These are phyloP conservation scores for Drosophila cognata DNA, from an alignment of 2,888 invertebrate species.

Conservation along the genomic window DNA sequence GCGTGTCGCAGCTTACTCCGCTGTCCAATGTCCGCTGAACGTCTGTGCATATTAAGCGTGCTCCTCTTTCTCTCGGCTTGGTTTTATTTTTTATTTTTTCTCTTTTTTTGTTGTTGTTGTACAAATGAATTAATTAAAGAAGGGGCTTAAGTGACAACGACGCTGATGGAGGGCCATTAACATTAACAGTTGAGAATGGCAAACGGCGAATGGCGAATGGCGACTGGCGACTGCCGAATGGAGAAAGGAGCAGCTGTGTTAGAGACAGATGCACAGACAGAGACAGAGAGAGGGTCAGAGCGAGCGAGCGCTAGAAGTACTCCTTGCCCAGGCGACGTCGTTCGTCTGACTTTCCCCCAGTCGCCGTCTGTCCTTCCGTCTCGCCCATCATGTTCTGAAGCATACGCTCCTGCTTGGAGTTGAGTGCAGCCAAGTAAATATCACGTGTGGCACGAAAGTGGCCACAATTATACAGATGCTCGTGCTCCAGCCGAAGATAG, in stretches of 20 bases:
- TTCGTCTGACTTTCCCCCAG: slow-evolving; percentile 84
- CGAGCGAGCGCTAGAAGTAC: slow-evolving; percentile 50
- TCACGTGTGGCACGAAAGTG: slow-evolving; percentile 98
- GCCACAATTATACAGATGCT: slow-evolving; percentile 99
- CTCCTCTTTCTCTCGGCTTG: slow-evolving; percentile 22
- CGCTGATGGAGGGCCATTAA: slow-evolving; percentile 51
- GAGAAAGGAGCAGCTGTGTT: slow-evolving; percentile 29
- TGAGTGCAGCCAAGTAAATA: slow-evolving; percentile 95
- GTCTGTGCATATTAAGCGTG: slow-evolving; percentile 24
- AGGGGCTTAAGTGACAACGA: slow-evolving; percentile 49
- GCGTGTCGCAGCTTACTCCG: slow-evolving; percentile 52
- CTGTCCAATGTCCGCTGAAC: slow-evolving; percentile 2
- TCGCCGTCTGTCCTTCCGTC: slow-evolving; percentile 90
- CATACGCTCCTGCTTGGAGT: slow-evolving; percentile 92
- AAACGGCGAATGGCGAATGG: background rate
- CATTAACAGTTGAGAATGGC: slow-evolving; percentile 35
- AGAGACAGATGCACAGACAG: background rate
- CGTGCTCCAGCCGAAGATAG: slow-evolving; percentile 98
- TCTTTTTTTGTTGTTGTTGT: slow-evolving; percentile 26
- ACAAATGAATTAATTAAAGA: slow-evolving; percentile 74
- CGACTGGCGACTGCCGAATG: background rate
- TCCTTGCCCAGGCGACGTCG: slow-evolving; percentile 56
- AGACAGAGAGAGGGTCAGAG: background rate
- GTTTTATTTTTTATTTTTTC: slow-evolving; percentile 9
- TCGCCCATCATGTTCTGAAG: slow-evolving; percentile 97